phyloP scores from a whole-genome alignment of 1,140 invertebrate species.

The Samia ricini region DNA sequence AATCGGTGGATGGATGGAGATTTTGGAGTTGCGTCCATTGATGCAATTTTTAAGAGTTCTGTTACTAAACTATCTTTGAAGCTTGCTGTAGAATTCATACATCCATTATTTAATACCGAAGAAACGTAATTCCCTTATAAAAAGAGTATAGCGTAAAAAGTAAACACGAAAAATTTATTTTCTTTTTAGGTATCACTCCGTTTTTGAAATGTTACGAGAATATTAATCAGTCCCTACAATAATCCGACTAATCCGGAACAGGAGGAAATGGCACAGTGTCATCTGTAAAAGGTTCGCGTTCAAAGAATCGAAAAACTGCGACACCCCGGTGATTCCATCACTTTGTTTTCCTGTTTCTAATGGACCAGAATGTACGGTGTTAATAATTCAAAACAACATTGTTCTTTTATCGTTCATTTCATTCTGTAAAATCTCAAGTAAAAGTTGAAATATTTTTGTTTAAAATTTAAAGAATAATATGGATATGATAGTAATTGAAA shows the following conservation, averaged over 20 bases:
- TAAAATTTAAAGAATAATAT: too few relatives aligned
- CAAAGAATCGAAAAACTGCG: conserved; percentile 4
- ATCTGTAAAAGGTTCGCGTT: conserved; percentile 8
- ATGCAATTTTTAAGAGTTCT: too few relatives aligned
- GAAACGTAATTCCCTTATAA: too few relatives aligned
- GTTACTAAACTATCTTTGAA: too few relatives aligned
- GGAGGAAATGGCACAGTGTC: conserved; percentile 6
- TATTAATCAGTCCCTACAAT: conserved; percentile 3
- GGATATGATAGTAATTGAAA: too few relatives aligned
- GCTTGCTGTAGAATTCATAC: too few relatives aligned
- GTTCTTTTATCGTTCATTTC: background rate
- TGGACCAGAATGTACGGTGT: conserved; percentile 6
- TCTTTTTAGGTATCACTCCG: background rate
- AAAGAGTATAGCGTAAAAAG: too few relatives aligned
- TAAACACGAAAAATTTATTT: background rate
- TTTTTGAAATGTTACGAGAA: conserved; percentile 5
- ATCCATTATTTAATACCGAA: too few relatives aligned
- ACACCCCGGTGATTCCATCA: conserved; percentile 6
- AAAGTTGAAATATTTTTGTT: too few relatives aligned
- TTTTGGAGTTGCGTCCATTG: too few relatives aligned
- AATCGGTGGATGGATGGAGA: too few relatives aligned
- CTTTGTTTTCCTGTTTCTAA: conserved; percentile 6
- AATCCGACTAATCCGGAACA: conserved; percentile 5
- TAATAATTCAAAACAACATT: conserved; percentile 6
- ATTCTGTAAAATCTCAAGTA: background rate